These are phyloP conservation scores for Campylomormyrus tamandua DNA, from an alignment of 2,113 vertebrate species.

Conservation along the genomic window DNA sequence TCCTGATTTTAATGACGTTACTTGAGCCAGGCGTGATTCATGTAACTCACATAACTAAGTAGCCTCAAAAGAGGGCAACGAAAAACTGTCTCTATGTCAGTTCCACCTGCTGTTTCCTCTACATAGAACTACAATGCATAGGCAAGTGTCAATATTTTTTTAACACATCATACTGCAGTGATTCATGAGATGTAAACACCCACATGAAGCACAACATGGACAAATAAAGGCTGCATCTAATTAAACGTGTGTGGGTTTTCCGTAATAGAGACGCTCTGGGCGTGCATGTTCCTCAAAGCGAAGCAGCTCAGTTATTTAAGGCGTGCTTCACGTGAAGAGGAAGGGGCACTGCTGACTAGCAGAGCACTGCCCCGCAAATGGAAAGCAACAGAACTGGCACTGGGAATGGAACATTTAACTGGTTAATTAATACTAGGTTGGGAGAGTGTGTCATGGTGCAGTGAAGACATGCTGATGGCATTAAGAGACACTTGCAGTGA, in stretches of 20 bases:
- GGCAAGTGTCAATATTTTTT: slow-evolving; percentile 1
- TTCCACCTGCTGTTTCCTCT: not conserved
- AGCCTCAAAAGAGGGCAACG: not conserved
- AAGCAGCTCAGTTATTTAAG: not conserved
- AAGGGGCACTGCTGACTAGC: not conserved
- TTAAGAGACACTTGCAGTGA: not conserved
- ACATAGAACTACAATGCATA: not conserved
- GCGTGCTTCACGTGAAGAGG: no score
- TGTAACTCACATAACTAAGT: not conserved
- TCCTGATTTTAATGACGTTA: not conserved
- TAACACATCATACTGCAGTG: not conserved
- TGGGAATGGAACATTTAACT: slow-evolving; percentile 12
- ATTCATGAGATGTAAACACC: slow-evolving; percentile 11
- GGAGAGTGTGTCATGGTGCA: not conserved
- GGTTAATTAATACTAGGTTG: not conserved
- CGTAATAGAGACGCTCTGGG: not conserved
- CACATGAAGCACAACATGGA: not conserved
- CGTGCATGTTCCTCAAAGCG: not conserved
- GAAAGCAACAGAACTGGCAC: not conserved
- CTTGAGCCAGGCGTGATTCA: not conserved
- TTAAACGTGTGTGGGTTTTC: not conserved
- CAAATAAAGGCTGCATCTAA: not conserved
- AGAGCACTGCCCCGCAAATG: not conserved
- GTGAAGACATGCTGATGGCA: not conserved
- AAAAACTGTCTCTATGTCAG: not conserved